Base-by-base conservation (phyloP, 2,888 invertebrate species). In the Eurytoma californica region DNA sequence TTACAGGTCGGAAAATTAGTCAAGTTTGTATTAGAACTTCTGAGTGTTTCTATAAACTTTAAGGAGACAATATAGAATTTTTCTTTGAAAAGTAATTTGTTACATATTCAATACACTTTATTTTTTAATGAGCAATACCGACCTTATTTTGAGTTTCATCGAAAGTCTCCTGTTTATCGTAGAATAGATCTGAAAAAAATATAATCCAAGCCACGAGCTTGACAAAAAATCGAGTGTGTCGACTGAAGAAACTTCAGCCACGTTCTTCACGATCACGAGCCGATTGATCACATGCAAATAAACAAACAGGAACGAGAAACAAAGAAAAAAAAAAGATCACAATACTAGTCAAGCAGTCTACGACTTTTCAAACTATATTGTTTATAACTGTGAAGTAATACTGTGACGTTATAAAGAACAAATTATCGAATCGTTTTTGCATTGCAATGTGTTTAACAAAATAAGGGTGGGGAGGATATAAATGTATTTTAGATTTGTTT, bases 301-400 rank as follows among this genome's bases (percentile, higher is more conserved):
- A 30, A 39, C 39, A 39, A 39, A 9, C 1, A 39, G 39, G 9
- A 2, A 39, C 39, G 39, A 39, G 39, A 39, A 39, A 39, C 39
- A 9, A 39, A 58, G 30, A 16, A 51, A 72, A 16, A 12, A 72
- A 39, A 61, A 3, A 68, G 63, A 73, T 39, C 2, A 67, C 39
- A 65, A 51, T 61, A 63, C 80, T 76, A 80, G 72, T 76, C 76
- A 68, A 69, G 51, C 63, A 72, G 68, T 58, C 58, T 57, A 76
- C 57, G 28, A 76, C 20, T 67, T 66, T 75, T 49, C 39, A 39
- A 39, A 39, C 67, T 24, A 13, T 66, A 70, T 75, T 79, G 49
- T 79, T 79, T 79, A 72, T 49, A 79, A 72, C 58, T 79, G 69
- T 79, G 63, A 74, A 74, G 30, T 74, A 79, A 55, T 67, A 24